These are phyloP conservation scores for Chymomyza procnemis DNA, from an alignment of 2,888 invertebrate species.

Conservation along the genomic window DNA sequence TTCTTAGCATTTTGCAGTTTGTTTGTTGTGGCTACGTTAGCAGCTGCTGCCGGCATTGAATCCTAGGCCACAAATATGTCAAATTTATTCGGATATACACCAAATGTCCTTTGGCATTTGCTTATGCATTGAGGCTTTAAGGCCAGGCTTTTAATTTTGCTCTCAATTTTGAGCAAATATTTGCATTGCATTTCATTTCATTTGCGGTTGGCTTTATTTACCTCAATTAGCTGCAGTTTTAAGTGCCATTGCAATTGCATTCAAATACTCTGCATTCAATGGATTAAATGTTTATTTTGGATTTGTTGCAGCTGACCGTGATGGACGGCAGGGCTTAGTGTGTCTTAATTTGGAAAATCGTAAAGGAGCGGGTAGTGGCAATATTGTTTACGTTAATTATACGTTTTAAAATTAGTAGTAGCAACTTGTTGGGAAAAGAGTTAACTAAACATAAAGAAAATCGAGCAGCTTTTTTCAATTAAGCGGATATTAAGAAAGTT, in stretches of 20 bases:
- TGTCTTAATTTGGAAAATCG: too few species aligned
- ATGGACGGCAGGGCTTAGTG: too few species aligned
- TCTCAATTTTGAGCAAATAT: neutral
- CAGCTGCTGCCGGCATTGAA: slow-evolving; percentile 1
- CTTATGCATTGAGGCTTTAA: neutral
- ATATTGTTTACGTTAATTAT: too few species aligned
- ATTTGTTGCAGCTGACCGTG: too few species aligned
- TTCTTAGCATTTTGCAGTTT: slow-evolving; percentile 11
- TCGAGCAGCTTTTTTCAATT: too few species aligned
- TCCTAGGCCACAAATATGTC: neutral
- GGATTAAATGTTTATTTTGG: too few species aligned
- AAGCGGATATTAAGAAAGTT: too few species aligned
- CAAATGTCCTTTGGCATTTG: neutral
- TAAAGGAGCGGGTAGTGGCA: too few species aligned
- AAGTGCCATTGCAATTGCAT: neutral
- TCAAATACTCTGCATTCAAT: neutral
- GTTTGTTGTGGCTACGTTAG: slow-evolving; percentile 19
- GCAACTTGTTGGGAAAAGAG: too few species aligned
- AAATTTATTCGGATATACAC: neutral
- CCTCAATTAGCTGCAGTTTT: slow-evolving; percentile 37
- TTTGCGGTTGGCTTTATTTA: slow-evolving; percentile 38
- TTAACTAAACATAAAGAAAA: too few species aligned
- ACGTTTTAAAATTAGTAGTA: too few species aligned
- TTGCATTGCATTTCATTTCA: slow-evolving; percentile 17
- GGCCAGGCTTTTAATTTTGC: neutral